Evolutionary conservation across 2,888 invertebrate species (phyloP).

Genomic region (Aphodius granarius): DNA sequence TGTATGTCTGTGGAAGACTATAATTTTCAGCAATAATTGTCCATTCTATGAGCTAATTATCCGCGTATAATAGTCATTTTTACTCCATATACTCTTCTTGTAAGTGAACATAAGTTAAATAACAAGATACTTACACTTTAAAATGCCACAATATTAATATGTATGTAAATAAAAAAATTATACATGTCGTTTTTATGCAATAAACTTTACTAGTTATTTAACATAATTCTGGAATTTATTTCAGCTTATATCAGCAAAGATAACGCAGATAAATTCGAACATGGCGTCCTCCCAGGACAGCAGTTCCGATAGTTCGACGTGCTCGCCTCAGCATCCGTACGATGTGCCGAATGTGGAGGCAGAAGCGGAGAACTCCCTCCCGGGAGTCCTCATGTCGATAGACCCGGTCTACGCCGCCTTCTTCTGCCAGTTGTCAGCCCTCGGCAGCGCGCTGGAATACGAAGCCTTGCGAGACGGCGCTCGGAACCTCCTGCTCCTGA

Average conservation of each 20-base stretch:
- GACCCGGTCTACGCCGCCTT: slow-evolving; percentile 77
- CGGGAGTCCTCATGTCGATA: slow-evolving; percentile 88
- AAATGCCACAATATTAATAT: too few species aligned
- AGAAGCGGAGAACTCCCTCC: slow-evolving; percentile 74
- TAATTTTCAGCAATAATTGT: too few species aligned
- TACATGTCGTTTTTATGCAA: too few species aligned
- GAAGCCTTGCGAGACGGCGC: slow-evolving; percentile 83
- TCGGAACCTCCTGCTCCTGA: slow-evolving; percentile 74
- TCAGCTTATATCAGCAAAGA: slow-evolving; percentile 74
- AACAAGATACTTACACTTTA: too few species aligned
- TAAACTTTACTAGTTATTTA: background rate
- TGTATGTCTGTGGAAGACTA: too few species aligned
- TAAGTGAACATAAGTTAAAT: too few species aligned
- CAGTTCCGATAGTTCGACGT: slow-evolving; percentile 92
- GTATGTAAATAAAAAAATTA: too few species aligned
- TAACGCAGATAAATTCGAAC: slow-evolving; percentile 71
- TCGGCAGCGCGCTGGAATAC: slow-evolving; percentile 82
- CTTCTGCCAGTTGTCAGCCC: slow-evolving; percentile 83
- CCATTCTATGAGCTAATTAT: too few species aligned
- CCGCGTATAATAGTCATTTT: too few species aligned
- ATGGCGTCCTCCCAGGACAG: slow-evolving; percentile 85
- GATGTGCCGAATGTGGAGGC: slow-evolving; percentile 80
- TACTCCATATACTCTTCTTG: too few species aligned
- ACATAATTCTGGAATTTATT: slow-evolving; percentile 33
- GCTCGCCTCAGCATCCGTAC: slow-evolving; percentile 86